A percentile compares a stretch with the other conserved stretches of the same genome.
Evolutionary conservation across 2,797 vertebrate species (phyloP).

Genomic region (Scyliorhinus canicula): DNA sequence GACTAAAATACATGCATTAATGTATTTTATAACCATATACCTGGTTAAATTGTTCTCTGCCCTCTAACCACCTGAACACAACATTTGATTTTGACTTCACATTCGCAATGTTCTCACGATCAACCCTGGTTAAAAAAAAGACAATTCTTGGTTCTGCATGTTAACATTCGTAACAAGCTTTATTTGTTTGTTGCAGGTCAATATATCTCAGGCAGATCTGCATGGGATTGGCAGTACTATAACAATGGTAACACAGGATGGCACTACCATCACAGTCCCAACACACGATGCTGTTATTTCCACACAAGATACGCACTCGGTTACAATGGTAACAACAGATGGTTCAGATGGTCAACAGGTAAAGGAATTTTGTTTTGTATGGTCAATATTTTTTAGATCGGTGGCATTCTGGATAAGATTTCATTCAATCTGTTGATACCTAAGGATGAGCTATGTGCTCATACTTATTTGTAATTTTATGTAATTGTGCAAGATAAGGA

Average conservation of each 20-base stretch:
- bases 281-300: slow-evolving; percentile 83
- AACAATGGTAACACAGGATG: slow-evolving; percentile 97
- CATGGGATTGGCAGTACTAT: slow-evolving; percentile 91
- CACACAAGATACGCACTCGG: slow-evolving; percentile 75
- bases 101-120: neutral
- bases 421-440: neutral
- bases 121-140: no score
- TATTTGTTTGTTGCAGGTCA: slow-evolving; percentile 67
- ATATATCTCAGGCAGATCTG: slow-evolving; percentile 88
- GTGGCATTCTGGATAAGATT: neutral
- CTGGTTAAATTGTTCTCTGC: neutral
- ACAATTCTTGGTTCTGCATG: neutral
- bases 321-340: slow-evolving; percentile 91
- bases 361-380: slow-evolving; percentile 36
- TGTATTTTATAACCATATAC: no score
- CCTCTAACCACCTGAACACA: neutral
- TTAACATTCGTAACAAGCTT: neutral
- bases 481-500: neutral
- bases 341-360: slow-evolving; percentile 87
- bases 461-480: neutral
- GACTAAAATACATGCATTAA: neutral
- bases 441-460: neutral
- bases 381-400: neutral
- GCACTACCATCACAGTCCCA: slow-evolving; percentile 94
- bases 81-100: neutral